phyloP scores from a whole-genome alignment of 1,140 invertebrate genomes.

The Homalodisca vitripennis region DNA sequence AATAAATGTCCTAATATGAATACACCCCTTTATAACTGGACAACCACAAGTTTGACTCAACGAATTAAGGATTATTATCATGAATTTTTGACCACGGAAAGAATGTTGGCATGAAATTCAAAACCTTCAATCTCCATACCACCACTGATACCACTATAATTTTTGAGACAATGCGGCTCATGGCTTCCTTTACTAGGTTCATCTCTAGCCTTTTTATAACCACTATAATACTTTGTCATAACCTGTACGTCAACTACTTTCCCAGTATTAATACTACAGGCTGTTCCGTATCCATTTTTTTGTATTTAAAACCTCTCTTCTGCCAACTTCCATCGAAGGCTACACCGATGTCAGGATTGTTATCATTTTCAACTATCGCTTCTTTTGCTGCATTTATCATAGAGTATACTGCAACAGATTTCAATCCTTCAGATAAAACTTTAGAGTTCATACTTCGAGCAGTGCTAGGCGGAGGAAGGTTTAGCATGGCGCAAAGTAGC shows the following conservation, averaged over 20 bases:
- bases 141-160: neutral
- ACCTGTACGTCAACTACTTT: neutral
- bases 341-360: neutral
- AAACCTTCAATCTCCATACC: neutral
- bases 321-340: no score
- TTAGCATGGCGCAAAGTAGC: neutral
- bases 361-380: conserved; percentile 2
- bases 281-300: neutral
- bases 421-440: neutral
- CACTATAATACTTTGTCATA: conserved; percentile 10
- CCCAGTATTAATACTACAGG: neutral
- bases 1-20: no score
- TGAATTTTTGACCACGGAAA: no score
- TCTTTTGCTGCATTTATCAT: neutral
- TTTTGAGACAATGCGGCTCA: neutral
- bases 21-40: no score
- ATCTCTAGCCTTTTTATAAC: conserved; percentile 5
- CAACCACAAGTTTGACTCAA: no score
- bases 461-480: conserved; percentile 5
- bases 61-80: no score
- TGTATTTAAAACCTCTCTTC: no score
- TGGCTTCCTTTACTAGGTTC: neutral
- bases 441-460: neutral
- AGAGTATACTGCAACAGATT: neutral
- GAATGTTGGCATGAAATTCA: no score